Conservation (phyloP, 2,113 vertebrate genomes). For the Tichodroma muraria region DNA sequence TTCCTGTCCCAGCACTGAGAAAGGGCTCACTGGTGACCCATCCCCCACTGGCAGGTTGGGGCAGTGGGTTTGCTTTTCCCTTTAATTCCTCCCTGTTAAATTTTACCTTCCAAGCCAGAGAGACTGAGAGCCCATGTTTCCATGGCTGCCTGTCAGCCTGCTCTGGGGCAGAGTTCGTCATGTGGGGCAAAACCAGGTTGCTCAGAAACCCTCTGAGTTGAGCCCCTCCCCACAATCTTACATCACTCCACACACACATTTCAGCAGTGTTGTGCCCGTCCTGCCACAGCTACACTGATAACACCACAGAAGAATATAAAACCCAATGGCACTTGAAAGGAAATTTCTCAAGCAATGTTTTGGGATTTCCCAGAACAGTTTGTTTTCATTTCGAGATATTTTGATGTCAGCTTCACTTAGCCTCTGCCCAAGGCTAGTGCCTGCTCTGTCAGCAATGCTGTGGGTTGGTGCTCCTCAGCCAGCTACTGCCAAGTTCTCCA, state of each 20-base stretch:
- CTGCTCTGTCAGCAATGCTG: not conserved
- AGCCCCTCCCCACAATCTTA: accelerated
- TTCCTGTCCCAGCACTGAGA: not conserved
- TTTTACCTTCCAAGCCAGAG: not conserved
- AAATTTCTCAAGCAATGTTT: not conserved
- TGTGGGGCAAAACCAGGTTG: not conserved
- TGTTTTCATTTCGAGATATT: not conserved
- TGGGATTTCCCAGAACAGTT: not conserved
- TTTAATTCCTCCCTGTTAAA: not conserved
- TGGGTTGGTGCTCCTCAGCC: not conserved
- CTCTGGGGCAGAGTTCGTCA: not conserved
- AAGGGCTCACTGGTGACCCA: not conserved
- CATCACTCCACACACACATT: not conserved
- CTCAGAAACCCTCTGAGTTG: accelerated
- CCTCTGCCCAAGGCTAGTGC: not conserved
- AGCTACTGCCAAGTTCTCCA: not conserved
- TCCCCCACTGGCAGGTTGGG: accelerated
- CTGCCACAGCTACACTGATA: not conserved
- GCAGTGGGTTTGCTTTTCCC: not conserved
- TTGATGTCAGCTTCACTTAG: slow-evolving; percentile 3
- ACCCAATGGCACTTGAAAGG: not conserved
- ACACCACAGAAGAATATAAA: not conserved
- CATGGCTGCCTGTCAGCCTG: not conserved
- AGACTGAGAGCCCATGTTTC: accelerated
- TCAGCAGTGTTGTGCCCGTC: accelerated